Base-by-base conservation (phyloP, 2,113 vertebrate genomes). In the Cettia cetti region DNA sequence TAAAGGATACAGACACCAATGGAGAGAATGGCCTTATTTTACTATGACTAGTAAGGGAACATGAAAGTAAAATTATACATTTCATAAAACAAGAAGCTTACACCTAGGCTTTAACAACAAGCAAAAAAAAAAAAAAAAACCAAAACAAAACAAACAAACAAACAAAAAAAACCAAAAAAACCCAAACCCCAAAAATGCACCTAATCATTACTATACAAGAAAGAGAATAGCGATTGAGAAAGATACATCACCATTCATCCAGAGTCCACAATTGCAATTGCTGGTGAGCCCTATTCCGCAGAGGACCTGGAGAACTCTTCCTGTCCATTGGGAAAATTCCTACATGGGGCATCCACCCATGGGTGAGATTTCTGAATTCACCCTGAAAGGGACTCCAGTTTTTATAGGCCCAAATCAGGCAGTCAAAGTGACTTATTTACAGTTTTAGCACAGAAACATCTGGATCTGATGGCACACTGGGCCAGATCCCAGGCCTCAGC, bases 301-400 rank as follows among this genome's bases (percentile, higher is more conserved):
- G 60, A n/a, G 35, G 35, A 65, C 30, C n/a, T 75, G 60, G 30
- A 65, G 59, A 56, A 40, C 19, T 33, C n/a, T 56, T 49, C 49
- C 9, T 33, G 30, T 27, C 24, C 24, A 13, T 11, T n/a, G 50
- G 18, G 28, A 56, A 74, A 47, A 56, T 39, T 39, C 59, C 40
- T 54, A 47, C 21, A 7, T 2, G 3, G 19, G 47, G 12, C 15
- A 28, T 65, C 28, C 50, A 64, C 23, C 7, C 23, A 2, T 12
- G 27, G 49, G 18, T 47, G 49, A 39, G 15, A 15, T 53, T 72
- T 74, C 40, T 2, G 1, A n/a, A 54, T 64, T 54, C 0, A 0
- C 15, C 23, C 50, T 65, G 60, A 56, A 16, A 75, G 12, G 19
- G 23, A 56, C 19, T 20, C 50, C 42, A 40, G n/a, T 11, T 65